Conservation (phyloP, 2,797 vertebrate species). For the Otolemur crassicaudatus region DNA sequence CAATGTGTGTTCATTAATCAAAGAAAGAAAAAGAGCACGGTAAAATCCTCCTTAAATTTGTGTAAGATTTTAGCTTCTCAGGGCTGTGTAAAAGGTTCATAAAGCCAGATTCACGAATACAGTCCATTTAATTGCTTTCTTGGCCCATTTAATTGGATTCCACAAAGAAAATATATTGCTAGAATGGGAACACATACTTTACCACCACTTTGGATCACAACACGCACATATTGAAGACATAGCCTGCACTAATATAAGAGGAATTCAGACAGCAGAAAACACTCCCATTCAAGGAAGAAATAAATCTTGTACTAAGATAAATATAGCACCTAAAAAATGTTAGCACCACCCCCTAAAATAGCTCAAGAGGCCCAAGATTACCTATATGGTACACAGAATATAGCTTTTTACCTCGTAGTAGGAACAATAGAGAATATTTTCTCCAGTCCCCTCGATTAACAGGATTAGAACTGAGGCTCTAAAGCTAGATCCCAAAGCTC, state of each 20-base stretch:
- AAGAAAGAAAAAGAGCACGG: not conserved
- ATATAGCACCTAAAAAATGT: not conserved
- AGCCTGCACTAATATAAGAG: not conserved
- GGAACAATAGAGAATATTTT: not conserved
- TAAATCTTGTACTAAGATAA: not conserved
- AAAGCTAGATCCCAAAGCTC: not conserved
- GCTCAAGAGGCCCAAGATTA: not conserved
- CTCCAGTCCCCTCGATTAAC: not conserved
- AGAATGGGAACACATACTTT: constrained; percentile 13
- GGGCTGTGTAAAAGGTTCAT: not conserved
- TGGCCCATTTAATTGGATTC: not conserved
- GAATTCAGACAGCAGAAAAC: constrained; percentile 33
- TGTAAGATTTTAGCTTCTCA: not conserved
- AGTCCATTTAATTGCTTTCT: constrained; percentile 31
- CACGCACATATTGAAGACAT: not conserved
- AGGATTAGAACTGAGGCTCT: not conserved
- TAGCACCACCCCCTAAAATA: not conserved
- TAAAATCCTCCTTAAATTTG: constrained; percentile 13
- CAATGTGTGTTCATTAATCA: not conserved
- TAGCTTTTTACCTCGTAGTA: not conserved
- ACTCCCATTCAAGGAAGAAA: not conserved
- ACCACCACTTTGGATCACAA: not conserved
- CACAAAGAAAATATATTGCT: not conserved
- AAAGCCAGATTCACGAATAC: not conserved
- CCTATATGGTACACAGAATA: not conserved